These are phyloP conservation scores for Phania funesta DNA, from an alignment of 2,888 invertebrate species.

Conservation along the genomic window DNA sequence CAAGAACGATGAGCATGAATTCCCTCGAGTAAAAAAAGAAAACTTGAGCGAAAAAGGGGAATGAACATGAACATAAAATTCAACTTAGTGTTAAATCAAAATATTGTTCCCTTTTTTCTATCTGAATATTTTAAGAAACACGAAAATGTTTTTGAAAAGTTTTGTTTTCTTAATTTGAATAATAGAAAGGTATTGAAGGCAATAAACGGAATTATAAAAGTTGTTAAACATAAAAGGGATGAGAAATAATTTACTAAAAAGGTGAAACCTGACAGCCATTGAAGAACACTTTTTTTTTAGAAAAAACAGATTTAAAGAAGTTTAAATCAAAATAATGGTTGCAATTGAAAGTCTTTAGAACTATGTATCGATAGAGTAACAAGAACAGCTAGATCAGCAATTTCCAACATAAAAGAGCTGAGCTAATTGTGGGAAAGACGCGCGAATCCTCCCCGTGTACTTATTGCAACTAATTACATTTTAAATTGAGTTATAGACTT, in stretches of 20 bases:
- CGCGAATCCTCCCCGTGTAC: no score
- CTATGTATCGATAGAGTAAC: no score
- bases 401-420: no score
- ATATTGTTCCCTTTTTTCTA: neutral
- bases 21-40: conserved; percentile 42
- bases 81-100: conserved; percentile 60
- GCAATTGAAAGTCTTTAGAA: no score
- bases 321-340: no score
- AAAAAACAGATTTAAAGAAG: neutral
- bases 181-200: neutral
- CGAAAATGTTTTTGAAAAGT: conserved; percentile 22
- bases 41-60: neutral
- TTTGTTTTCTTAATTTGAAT: neutral
- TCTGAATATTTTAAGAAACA: neutral
- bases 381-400: no score
- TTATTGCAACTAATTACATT: no score
- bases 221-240: conserved; percentile 15
- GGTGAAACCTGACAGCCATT: neutral
- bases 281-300: neutral
- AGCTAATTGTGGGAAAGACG: no score
- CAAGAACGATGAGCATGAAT: conserved; percentile 23
- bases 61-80: conserved; percentile 54
- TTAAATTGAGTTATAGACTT: no score
- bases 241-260: conserved; percentile 18
- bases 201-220: conserved; percentile 3